Percentiles rank a stretch among this genome's conserved stretches.
phyloP scores from a whole-genome alignment of 1,140 invertebrate genomes.

The Drosophila melanogaster region Release_6_plus_ISO1_MT NT_037436.4:2926001-2926500 shows the following conservation, averaged over 20 bases:
- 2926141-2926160: conserved; percentile 32
- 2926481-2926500: conserved; percentile 21
- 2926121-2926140: conserved; percentile 20
- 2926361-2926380: conserved; percentile 36
- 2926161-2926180: conserved; percentile 37
- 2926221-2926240: conserved; percentile 14
- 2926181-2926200: conserved; percentile 44
- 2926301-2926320: conserved; percentile 35
- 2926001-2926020: conserved; percentile 71
- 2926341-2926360: conserved; percentile 28
- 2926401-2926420: conserved; percentile 6
- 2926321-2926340: conserved; percentile 40
- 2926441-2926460: conserved; percentile 3
- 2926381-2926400: conserved; percentile 27
- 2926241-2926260: conserved; percentile 32
- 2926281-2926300: conserved; percentile 34
- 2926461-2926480: conserved; percentile 33
- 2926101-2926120: conserved; percentile 31
- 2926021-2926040: conserved; percentile 19
- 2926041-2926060: conserved; percentile 25
- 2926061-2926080: conserved; percentile 65
- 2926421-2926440: conserved; percentile 11
- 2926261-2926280: conserved; percentile 22
- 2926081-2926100: conserved; percentile 42
- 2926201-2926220: conserved; percentile 28